phyloP scores from a whole-genome alignment of 2,888 invertebrate species.

The Nephrotoma flavescens region DNA sequence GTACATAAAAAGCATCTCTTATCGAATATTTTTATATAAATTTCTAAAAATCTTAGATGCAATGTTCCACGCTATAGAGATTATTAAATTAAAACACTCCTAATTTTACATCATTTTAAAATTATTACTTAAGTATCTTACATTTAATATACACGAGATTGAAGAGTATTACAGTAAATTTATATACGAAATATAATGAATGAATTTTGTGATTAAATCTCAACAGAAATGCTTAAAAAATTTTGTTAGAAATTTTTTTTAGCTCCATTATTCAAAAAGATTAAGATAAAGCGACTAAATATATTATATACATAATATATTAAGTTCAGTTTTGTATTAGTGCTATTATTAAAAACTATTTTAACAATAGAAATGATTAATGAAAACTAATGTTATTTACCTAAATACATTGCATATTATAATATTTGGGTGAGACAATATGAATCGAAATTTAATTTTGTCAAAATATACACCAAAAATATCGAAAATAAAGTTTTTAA shows the following conservation, averaged over 20 bases:
- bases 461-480: background rate
- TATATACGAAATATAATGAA: background rate
- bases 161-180: background rate
- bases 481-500: background rate
- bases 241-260: background rate
- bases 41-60: background rate
- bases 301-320: background rate
- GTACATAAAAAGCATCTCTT: background rate
- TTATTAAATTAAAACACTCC: background rate
- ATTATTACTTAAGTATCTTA: background rate
- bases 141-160: background rate
- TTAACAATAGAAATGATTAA: background rate
- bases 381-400: background rate
- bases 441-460: background rate
- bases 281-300: background rate
- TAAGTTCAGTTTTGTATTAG: background rate
- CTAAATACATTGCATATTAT: background rate
- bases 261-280: background rate
- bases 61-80: background rate
- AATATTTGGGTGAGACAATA: background rate
- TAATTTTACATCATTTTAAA: background rate
- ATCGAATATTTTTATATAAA: background rate
- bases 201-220: background rate
- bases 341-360: background rate
- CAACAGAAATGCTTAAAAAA: background rate